Base-by-base conservation (phyloP, 1,140 invertebrate species). In the Subanguina moxae region DNA sequence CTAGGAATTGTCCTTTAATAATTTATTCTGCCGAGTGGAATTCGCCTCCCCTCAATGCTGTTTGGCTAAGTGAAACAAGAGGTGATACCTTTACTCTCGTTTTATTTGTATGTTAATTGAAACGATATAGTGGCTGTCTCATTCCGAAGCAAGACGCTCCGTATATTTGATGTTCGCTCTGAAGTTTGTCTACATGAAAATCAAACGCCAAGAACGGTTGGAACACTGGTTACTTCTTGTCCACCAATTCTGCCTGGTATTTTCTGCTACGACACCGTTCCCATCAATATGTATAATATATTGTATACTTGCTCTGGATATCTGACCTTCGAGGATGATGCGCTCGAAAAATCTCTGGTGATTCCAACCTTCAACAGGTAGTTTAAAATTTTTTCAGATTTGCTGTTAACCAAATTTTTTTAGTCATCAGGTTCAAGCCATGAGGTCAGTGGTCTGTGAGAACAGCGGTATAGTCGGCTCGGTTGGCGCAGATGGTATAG, bases 371-470 rank as follows among this genome's bases (percentile, higher is more conserved):
- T 61, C 27, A 61, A 61, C 28, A 25, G 38, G 58, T 61, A 28
- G 28, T 19, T n/a, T 61, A 21, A 8, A 21, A 58, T 25, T 58
- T 13, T 25, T 58, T 58, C 11, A 25, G 23, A 11, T 58, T 58
- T n/a, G n/a, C n/a, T 30, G 8, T 43, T 5, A 21, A 52, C 23
- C 3, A 52, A 52, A 7, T 21, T 52, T 21, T 52, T 52, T 61
- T 61, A 61, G 58, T 43, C 58, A 61, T 25, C 58, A 61, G 27
- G 38, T 61, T 8, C 58, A 61, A 32, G 28, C 38, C n/a, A 21
- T 43, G 19, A 5, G 58, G 38, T 21, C 38, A 19, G 8, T 19
- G n/a, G 28, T 61, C 19, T 61, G 58, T 21, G 58, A 61, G 8
- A 61, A 21, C n/a, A 61, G 19, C n/a, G 58, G 58, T 19, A 8